Evolutionary conservation across 2,113 vertebrate species (phyloP).

Genomic region (Irena cyanogastra): DNA sequence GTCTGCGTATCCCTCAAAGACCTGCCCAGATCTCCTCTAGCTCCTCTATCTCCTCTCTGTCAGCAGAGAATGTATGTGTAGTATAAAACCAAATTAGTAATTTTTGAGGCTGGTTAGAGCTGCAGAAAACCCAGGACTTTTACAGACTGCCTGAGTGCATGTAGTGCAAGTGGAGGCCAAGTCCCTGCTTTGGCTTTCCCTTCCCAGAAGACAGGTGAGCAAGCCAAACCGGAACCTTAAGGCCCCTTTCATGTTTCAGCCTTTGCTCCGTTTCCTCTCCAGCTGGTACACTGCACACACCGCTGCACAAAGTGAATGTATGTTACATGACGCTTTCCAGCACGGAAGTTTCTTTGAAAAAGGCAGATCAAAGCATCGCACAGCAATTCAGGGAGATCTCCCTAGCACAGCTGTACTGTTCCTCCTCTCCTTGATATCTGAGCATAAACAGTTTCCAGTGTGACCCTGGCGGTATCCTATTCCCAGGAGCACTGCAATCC

Average conservation of each 20-base stretch:
- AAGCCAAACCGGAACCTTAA: not conserved
- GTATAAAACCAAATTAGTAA: accelerated
- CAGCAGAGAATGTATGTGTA: accelerated
- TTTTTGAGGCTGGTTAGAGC: not conserved
- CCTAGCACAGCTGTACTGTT: not conserved
- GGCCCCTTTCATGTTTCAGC: not conserved
- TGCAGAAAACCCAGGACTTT: not conserved
- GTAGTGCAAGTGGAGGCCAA: not conserved
- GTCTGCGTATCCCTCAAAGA: not conserved
- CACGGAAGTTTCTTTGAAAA: not conserved
- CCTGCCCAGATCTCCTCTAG: not conserved
- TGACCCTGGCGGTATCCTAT: not conserved
- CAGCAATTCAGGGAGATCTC: not conserved
- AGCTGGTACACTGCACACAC: accelerated
- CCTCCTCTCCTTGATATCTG: not conserved
- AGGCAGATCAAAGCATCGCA: not conserved
- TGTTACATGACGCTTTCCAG: accelerated
- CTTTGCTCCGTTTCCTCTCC: accelerated
- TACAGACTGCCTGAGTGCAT: not conserved
- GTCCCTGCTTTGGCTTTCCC: not conserved
- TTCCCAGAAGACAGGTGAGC: not conserved
- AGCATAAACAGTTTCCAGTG: not conserved
- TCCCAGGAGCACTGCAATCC: not conserved
- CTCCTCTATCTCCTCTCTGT: not conserved
- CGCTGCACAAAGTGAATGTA: not conserved